Base-by-base conservation (phyloP, 2,888 invertebrate genomes). In the Cryptocephalus moraei region DNA sequence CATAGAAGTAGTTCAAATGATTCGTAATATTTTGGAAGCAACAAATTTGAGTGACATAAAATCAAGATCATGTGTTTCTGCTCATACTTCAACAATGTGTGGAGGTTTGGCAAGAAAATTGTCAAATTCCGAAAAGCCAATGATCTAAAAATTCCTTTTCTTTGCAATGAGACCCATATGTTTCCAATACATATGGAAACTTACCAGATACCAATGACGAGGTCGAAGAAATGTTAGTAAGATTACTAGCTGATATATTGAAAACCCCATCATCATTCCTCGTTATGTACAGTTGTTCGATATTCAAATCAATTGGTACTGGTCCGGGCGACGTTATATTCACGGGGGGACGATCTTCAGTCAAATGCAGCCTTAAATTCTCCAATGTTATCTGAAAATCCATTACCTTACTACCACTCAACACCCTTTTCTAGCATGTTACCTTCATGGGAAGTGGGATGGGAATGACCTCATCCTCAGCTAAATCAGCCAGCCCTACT, bases 401-500 rank as follows among this genome's bases (percentile, higher is more conserved):
- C 12, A 43, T 12, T 22, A 1, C 39, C 41, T 11, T 14, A 44
- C 22, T 6, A 22, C 6, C 9, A 41, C 32, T 32, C 22, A 36
- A 45, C 41, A 14, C n/a, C 39, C 11, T 12, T 41, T 14, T 8
- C 2, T 22, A 22, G 3, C 22, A 22, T 22, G 22, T 68, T 67
- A 90, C 89, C 75, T 88, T 81, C 62, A 91, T 74, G 4, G 92
- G 91, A 70, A 92, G 79, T 0, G 91, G 86, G 47, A 82, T 79
- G 1, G 81, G 80, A 22, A 87, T 76, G 34, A 89, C 78, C 72
- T 94, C 93, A 68, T 94, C 93, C 65, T 93, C 93, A 1, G 86
- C 75, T 53, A 94, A 78, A 68, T 91, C 92, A 0, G 84, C 78
- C 10, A 94, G 71, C 9, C 88, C 90, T 33, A 84, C 78, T 0